Evolutionary conservation across 2,888 invertebrate species (phyloP).

Genomic region (Apotomis turbidana): DNA sequence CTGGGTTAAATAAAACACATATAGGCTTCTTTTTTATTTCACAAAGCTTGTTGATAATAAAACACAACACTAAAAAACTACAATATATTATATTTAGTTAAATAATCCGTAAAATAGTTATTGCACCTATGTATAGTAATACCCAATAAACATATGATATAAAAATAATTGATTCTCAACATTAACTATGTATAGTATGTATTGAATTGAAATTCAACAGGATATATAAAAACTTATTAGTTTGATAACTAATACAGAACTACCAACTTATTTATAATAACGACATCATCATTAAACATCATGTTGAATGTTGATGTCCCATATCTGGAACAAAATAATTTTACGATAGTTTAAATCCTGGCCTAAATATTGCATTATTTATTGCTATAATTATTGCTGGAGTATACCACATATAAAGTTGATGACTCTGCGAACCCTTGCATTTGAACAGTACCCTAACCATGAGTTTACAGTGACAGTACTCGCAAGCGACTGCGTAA

Average conservation of each 20-base stretch:
- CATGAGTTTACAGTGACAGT: too few species aligned
- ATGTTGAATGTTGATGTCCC: not conserved
- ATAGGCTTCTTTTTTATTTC: too few species aligned
- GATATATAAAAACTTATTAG: conserved; percentile 21
- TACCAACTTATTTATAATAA: not conserved
- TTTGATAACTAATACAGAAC: not conserved
- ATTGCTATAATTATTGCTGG: conserved; percentile 8
- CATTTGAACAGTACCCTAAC: too few species aligned
- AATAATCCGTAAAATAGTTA: conserved; percentile 56
- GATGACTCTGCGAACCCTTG: too few species aligned
- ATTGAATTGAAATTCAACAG: conserved; percentile 44
- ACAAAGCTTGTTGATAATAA: conserved; percentile 18
- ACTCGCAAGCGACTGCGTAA: too few species aligned
- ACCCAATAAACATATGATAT: conserved; percentile 56
- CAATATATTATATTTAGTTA: conserved; percentile 52
- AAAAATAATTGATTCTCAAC: conserved; percentile 53
- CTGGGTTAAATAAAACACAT: too few species aligned
- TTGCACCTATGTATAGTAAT: conserved; percentile 59
- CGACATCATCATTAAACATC: not conserved
- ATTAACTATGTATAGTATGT: conserved; percentile 38
- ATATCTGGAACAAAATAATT: conserved; percentile 6
- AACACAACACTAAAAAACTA: conserved; percentile 57
- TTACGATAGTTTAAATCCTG: not conserved
- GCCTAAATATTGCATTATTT: not conserved
- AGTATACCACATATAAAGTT: not conserved